Evolutionary conservation across 2,113 vertebrate genomes (phyloP).

Genomic region (Neodon shergylaensis): DNA sequence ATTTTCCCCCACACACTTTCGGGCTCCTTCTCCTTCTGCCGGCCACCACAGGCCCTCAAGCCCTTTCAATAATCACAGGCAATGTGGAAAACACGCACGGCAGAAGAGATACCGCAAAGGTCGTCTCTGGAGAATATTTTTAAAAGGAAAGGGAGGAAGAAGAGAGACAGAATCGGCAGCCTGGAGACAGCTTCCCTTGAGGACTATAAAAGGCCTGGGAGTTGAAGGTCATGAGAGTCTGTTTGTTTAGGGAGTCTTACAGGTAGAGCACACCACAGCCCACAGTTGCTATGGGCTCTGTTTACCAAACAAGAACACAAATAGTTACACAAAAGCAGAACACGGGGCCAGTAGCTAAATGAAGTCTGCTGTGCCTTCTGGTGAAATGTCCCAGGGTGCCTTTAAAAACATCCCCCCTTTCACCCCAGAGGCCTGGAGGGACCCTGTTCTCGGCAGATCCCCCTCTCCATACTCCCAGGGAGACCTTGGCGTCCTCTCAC

Average conservation of each 20-base stretch:
- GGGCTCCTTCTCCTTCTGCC: constrained; percentile 5
- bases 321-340: constrained; percentile 83
- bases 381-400: constrained; percentile 7
- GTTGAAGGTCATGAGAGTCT: constrained; percentile 80
- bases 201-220: constrained; percentile 78
- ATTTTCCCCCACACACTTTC: background rate
- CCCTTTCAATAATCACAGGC: background rate
- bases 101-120: background rate
- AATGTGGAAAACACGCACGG: background rate
- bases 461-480: background rate
- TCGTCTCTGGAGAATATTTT: background rate
- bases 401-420: background rate
- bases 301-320: constrained; percentile 85
- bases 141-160: background rate
- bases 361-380: constrained; percentile 45
- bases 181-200: background rate
- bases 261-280: constrained; percentile 86
- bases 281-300: constrained; percentile 84
- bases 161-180: background rate
- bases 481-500: background rate
- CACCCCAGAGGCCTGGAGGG: background rate
- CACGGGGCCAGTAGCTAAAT: constrained; percentile 74
- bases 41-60: background rate
- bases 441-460: background rate
- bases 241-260: constrained; percentile 83